Evolutionary conservation across 2,888 invertebrate genomes (phyloP).

Genomic region (Lasioglossum figueresi): DNA sequence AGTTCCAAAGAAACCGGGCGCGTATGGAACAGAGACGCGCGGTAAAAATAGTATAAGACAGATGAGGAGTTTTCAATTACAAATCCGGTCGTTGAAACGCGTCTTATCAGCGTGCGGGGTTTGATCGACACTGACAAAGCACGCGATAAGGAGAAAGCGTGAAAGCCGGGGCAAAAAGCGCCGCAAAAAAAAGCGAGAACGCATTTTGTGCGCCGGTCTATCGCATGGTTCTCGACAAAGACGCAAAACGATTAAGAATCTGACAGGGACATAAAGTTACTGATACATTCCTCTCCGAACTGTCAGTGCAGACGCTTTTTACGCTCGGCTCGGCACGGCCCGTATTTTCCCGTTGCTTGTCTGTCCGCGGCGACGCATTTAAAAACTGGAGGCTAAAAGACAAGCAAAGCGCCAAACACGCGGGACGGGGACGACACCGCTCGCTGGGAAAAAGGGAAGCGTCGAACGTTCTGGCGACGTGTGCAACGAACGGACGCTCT

Average conservation of each 20-base stretch:
- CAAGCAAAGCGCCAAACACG: constrained; percentile 19
- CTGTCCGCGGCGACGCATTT: constrained; percentile 22
- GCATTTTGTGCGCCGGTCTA: constrained; percentile 21
- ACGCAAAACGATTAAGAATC: constrained; percentile 36
- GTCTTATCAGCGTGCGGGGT: neutral
- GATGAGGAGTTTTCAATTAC: constrained; percentile 25
- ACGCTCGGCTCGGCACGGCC: constrained; percentile 27
- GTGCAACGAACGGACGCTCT: constrained; percentile 20
- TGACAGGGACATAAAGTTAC: constrained; percentile 55
- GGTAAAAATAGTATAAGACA: neutral
- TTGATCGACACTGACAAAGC: constrained; percentile 43
- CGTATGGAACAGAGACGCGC: neutral
- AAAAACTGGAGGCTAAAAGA: constrained; percentile 27
- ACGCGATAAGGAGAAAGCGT: constrained; percentile 37
- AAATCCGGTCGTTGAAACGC: neutral
- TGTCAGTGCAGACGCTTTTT: constrained; percentile 39
- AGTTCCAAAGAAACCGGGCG: neutral
- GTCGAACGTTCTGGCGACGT: constrained; percentile 35
- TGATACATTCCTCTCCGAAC: constrained; percentile 42
- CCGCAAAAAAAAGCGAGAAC: neutral
- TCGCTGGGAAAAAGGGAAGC: constrained; percentile 1
- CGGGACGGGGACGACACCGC: neutral
- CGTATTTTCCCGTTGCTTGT: neutral
- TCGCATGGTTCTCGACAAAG: neutral
- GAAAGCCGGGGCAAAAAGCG: constrained; percentile 6